Evolutionary conservation across 2,888 invertebrate species (phyloP).

Genomic region (Caradrina clavipalpis): DNA sequence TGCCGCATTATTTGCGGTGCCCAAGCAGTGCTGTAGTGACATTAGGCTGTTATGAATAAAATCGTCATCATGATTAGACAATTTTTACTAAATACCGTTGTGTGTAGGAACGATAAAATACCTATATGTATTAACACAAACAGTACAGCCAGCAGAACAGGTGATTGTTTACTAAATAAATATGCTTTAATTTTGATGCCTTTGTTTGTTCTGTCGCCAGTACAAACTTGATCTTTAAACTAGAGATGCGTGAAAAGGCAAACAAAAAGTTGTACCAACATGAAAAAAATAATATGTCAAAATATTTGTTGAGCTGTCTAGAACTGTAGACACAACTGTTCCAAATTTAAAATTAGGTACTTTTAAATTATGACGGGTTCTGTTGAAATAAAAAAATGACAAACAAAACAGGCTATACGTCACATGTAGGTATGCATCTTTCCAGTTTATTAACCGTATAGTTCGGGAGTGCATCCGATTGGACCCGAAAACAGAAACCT

Average conservation of each 20-base stretch:
- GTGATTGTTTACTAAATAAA: slow-evolving; percentile 22
- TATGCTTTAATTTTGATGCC: slow-evolving; percentile 10
- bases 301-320: slow-evolving; percentile 38
- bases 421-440: no score
- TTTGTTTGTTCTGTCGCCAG: slow-evolving; percentile 25
- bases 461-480: no score
- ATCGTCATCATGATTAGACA: slow-evolving; percentile 1
- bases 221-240: slow-evolving; percentile 42
- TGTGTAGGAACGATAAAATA: neutral
- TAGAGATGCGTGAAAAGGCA: slow-evolving; percentile 31
- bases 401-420: no score
- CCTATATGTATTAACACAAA: slow-evolving; percentile 11
- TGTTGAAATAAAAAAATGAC: neutral
- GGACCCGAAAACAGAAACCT: no score
- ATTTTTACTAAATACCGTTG: slow-evolving; percentile 4
- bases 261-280: slow-evolving; percentile 26
- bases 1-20: no score
- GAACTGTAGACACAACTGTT: neutral
- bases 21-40: no score
- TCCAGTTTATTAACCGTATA: no score
- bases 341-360: neutral
- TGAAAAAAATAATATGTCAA: slow-evolving; percentile 16
- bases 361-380: neutral
- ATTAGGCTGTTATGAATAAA: neutral
- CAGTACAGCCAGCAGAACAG: slow-evolving; percentile 9